phyloP scores from a whole-genome alignment of 2,113 vertebrate genomes.

The Anthoscopus minutus region DNA sequence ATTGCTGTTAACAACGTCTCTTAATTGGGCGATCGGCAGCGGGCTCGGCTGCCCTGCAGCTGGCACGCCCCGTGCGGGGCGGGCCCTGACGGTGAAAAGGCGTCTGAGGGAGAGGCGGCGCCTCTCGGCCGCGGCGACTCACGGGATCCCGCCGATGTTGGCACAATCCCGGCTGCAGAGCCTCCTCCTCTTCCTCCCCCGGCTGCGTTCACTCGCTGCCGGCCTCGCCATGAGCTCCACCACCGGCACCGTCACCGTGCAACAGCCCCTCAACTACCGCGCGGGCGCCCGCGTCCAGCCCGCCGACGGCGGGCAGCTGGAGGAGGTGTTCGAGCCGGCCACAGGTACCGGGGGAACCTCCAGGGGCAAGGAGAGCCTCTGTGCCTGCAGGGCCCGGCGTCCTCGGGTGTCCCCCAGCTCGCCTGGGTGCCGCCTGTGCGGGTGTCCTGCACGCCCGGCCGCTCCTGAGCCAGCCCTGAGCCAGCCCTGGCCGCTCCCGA shows the following conservation, averaged over 20 bases:
- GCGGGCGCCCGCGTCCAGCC: conserved; percentile 76
- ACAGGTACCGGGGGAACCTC: conserved; percentile 70
- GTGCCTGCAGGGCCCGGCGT: not conserved
- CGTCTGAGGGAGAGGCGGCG: not conserved
- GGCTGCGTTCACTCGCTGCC: not conserved
- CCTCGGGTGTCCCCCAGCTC: not conserved
- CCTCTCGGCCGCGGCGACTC: not conserved
- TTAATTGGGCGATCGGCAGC: not conserved
- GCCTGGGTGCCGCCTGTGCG: rapidly evolving
- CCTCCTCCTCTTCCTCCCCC: not conserved
- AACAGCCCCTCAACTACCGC: conserved; percentile 85
- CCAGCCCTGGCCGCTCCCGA: too few species aligned
- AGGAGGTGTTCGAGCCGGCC: conserved; percentile 87
- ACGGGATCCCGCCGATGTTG: not conserved
- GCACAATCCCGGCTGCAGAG: not conserved
- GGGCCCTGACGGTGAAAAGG: not conserved
- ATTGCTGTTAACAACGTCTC: not conserved
- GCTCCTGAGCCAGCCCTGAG: not conserved
- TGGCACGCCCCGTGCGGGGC: not conserved
- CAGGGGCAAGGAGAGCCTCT: not conserved
- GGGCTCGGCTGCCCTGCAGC: rapidly evolving
- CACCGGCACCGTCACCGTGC: conserved; percentile 69
- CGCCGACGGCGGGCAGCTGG: conserved; percentile 56
- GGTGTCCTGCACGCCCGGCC: not conserved
- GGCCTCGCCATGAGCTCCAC: conserved; percentile 60